Base-by-base conservation (phyloP, 2,797 vertebrate genomes). In the Sternotherus odoratus region DNA sequence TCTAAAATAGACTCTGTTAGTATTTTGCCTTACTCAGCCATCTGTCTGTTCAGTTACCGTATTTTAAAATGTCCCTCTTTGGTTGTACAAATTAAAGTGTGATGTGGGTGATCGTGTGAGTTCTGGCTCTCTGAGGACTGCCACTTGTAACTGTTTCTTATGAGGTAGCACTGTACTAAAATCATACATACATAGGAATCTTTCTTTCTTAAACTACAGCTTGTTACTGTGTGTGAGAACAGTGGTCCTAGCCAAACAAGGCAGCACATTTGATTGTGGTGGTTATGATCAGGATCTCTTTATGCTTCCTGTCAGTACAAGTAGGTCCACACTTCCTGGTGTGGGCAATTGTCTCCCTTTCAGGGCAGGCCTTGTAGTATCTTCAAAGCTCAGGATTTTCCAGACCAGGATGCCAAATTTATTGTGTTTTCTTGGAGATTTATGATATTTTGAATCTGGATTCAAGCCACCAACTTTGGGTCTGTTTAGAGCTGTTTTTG, bases 311-410 rank as follows among this genome's bases (percentile, higher is more conserved):
- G n/a, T n/a, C n/a, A n/a, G n/a, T n/a, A n/a, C n/a, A n/a, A n/a
- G n/a, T n/a, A n/a, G n/a, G n/a, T n/a, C n/a, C n/a, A n/a, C n/a
- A 2, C 4, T 9, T 3, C 83, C 5, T 48, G 69, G 1, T 36
- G 2, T 2, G 66, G 12, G 21, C 50, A 24, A 85, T 77, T 87
- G 21, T 66, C 43, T 92, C 83, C 30, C 28, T 80, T 82, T 57
- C 57, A 66, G 8, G 3, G 57, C 6, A 60, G 30, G 13, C 57
- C 30, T 60, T 86, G 5, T 5, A 1, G 4, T 92, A 46, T 78
- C 5, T 48, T 79, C 30, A 74, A 21, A 8, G n/a, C 69, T 90
- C 4, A 36, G 5, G 1, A 3, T n/a, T 51, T 15, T 33, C 6
- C 54, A 39, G 7, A 8, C 6, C 56, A 4, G 39, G 77, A 19